phyloP scores from a whole-genome alignment of 1,140 invertebrate genomes.

The Heliothis virescens region DNA sequence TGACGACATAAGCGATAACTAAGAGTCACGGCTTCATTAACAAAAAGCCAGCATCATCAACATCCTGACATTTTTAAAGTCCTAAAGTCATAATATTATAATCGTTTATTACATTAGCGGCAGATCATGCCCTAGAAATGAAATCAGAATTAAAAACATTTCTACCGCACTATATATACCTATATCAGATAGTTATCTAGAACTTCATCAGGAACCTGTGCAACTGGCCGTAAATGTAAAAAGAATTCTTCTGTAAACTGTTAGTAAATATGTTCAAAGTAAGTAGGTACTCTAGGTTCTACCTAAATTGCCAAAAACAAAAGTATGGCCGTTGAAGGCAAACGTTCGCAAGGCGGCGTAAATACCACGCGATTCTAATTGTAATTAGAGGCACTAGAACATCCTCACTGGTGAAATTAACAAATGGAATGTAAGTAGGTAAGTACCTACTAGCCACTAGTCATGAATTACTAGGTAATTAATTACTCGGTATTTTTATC shows the following conservation, averaged over 20 bases:
- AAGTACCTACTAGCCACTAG: background rate
- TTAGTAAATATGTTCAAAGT: background rate
- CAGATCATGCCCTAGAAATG: too few relatives aligned
- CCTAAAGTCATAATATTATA: too few relatives aligned
- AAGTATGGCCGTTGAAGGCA: background rate
- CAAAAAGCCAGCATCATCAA: background rate
- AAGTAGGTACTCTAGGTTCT: background rate
- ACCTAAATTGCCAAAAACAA: background rate
- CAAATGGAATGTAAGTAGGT: background rate
- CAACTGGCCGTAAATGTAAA: too few relatives aligned
- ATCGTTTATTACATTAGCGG: too few relatives aligned
- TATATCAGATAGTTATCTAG: too few relatives aligned
- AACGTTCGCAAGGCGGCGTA: constrained; percentile 23
- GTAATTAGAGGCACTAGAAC: constrained; percentile 10
- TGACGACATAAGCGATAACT: background rate
- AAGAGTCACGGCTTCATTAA: background rate
- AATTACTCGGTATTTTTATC: too few relatives aligned
- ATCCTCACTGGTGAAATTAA: constrained; percentile 12
- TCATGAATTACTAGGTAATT: background rate
- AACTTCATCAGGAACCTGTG: too few relatives aligned
- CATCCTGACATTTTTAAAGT: too few relatives aligned
- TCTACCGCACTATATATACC: too few relatives aligned
- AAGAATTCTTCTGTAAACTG: background rate
- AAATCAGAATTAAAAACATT: too few relatives aligned
- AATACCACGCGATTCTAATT: constrained; percentile 25